Evolutionary conservation across 1,140 invertebrate genomes (phyloP), one percentile per base, ranked within the genome.

Genomic region (Musca domestica): DNA sequence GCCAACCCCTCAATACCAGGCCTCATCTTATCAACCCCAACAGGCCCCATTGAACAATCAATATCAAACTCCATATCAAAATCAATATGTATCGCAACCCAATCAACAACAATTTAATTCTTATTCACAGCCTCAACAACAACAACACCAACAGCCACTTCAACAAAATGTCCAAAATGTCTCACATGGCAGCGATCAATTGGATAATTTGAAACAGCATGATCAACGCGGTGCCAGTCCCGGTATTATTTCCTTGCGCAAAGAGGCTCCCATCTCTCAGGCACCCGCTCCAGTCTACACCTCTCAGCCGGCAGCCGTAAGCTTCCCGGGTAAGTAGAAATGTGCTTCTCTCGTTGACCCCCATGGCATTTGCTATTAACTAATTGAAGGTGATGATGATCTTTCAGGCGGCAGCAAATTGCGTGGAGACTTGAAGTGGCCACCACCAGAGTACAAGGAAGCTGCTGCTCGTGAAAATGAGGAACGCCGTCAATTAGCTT

Each of bases 371-470:
- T 47, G n/a, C 34, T 63, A 46, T 51, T 25, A 17, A 47, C 9
- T 34, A 17, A 58, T 47, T 65, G 46, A 56, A 65, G 20, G 23
- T 20, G 56, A 61, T 30, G 27, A n/a, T 27, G 15, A 34, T 64
- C 10, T 34, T 47, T 48, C 77, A 88, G 87, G 89, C 83, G 90
- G 90, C 76, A 86, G 87, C 81, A 90, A 89, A 80, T 91, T 92
- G 87, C 87, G 91, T 73, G 92, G 92, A 73, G 92, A 93, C 77
- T 83, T 89, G 80, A 93, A 93, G 83, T 93, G 92, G 92, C 92
- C 92, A 68, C 92, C 91, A 71, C 87, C 86, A 75, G 85, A 86
- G 49, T 89, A 91, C 69, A 91, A 89, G 77, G 87, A 88, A 69
- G 89, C 90, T 72, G 86, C 89, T 51, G 88, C 86, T 63, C 88